These are phyloP conservation scores for Drosophila littoralis DNA, from an alignment of 1,140 invertebrate genomes.

Conservation along the genomic window DNA sequence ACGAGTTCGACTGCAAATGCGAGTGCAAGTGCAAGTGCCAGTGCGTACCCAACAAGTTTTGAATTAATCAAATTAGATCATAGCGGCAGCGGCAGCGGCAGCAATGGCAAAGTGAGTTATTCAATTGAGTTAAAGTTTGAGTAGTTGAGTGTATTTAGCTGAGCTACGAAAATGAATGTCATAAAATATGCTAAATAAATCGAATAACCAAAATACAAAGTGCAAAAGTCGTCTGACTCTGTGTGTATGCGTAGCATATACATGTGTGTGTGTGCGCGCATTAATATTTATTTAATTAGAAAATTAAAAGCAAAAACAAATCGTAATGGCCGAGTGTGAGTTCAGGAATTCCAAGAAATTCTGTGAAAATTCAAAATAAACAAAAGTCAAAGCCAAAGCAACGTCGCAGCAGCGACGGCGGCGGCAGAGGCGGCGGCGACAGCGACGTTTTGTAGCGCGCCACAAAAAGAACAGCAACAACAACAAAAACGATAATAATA, in stretches of 20 bases:
- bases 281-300: conserved; percentile 40
- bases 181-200: conserved; percentile 77
- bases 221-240: conserved; percentile 56
- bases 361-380: conserved; percentile 76
- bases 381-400: conserved; percentile 46
- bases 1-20: conserved; percentile 33
- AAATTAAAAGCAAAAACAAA: conserved; percentile 31
- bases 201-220: conserved; percentile 64
- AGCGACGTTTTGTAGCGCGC: conserved; percentile 47
- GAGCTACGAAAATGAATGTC: conserved; percentile 59
- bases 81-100: conserved; percentile 32
- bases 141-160: conserved; percentile 7
- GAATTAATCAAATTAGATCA: conserved; percentile 81
- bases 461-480: conserved; percentile 45
- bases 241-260: not conserved
- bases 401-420: conserved; percentile 6
- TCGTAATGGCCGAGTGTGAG: conserved; percentile 32
- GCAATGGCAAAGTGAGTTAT: conserved; percentile 47
- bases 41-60: conserved; percentile 74
- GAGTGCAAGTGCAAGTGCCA: conserved; percentile 46
- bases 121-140: conserved; percentile 42
- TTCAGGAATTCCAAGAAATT: conserved; percentile 70
- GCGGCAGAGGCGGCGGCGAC: not conserved
- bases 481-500: conserved; percentile 2
- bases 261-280: not conserved